Base-by-base conservation (phyloP, 2,888 invertebrate genomes). In the Erebia aethiops region DNA sequence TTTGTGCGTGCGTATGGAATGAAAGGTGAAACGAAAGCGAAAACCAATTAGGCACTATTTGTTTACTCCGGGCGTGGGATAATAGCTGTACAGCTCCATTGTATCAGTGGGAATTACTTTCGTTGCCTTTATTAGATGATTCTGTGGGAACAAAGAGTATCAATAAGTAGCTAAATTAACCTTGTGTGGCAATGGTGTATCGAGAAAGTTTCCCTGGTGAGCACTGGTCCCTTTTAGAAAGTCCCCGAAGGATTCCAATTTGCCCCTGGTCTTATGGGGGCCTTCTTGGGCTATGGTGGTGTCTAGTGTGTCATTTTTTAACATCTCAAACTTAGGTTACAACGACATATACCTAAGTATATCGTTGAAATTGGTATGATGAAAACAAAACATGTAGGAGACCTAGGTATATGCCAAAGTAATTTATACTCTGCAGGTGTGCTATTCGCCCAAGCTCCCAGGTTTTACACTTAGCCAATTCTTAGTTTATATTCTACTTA, bases 11-110 rank as follows among this genome's bases (percentile, higher is more conserved):
- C 54, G 41, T 72, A 69, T 71, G 54, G 26, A 46, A 62, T 64
- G 66, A 71, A 69, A 72, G 64, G 67, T 64, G 52, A 71, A 77
- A 74, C 51, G 76, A 76, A 70, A 74, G 71, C 69, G 71, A 67
- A 67, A 68, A 66, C 46, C 74, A 73, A 71, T 73, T 61, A 35
- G 35, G 35, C 2, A 62, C 56, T 41, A 52, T 69, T 70, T 68
- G 68, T 71, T 69, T 71, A 73, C 65, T 70, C 11, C 62, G 41
- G 13, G 70, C 71, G 74, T 75, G 75, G 70, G 74, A 75, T 68
- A 51, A 46, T 61, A 64, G 16, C 52, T 56, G 56, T 46, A 56
- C 58, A n/a, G 64, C 65, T 62, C 63, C 68, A 74, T 72, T 74
- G 74, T 72, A 63, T 61, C 11, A 46, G 35, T 58, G 49, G 14